A percentile compares a stretch with the other conserved stretches of the same genome.
phyloP scores from a whole-genome alignment of 2,888 invertebrate genomes.

The Syritta pipiens region DNA sequence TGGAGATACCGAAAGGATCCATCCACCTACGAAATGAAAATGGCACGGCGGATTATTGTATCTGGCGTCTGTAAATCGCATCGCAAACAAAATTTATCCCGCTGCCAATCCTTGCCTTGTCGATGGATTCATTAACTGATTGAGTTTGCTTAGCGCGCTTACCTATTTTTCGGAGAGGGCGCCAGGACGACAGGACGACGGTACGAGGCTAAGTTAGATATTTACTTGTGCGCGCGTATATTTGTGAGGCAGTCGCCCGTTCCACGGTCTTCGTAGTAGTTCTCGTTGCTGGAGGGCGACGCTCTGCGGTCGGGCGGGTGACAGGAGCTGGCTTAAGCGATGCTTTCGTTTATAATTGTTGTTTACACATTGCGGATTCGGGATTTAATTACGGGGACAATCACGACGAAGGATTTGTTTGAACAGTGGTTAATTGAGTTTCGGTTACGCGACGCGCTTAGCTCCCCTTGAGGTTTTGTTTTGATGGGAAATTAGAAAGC shows the following conservation, averaged over 20 bases:
- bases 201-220: constrained; percentile 10
- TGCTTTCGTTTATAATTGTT: constrained; percentile 66
- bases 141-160: constrained; percentile 55
- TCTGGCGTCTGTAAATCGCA: constrained; percentile 41
- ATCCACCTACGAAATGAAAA: not conserved
- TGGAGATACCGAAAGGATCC: not conserved
- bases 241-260: not conserved
- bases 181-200: not conserved
- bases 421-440: constrained; percentile 68
- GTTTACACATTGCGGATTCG: constrained; percentile 64
- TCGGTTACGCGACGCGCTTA: constrained; percentile 58
- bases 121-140: constrained; percentile 64
- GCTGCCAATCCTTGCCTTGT: constrained; percentile 37
- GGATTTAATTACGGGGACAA: constrained; percentile 65
- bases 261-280: not conserved
- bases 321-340: constrained; percentile 12
- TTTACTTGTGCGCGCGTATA: constrained; percentile 29
- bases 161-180: constrained; percentile 22
- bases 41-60: constrained; percentile 29
- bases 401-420: constrained; percentile 62
- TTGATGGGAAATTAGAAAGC: constrained; percentile 46
- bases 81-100: constrained; percentile 52
- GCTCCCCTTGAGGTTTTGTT: constrained; percentile 47
- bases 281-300: not conserved
- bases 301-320: not conserved